Evolutionary conservation across 2,888 invertebrate species (phyloP), one percentile per base, ranked within the genome.

Genomic region (Oscheius sp.): DNA sequence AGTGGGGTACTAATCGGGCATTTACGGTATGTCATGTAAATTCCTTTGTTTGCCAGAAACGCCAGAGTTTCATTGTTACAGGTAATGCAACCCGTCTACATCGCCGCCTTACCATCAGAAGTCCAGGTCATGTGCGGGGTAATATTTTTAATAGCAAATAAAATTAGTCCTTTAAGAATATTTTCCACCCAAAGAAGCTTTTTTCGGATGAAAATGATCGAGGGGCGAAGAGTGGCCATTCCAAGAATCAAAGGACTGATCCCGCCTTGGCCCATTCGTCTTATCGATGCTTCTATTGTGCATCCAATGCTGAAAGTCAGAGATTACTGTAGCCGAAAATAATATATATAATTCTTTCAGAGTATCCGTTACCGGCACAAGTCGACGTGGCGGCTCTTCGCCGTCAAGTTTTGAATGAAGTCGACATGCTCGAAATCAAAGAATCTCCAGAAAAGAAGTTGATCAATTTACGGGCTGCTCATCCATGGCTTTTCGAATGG

Each of bases 371-470:
- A n/a, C 74, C 74, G 13, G 3, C 52, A 2, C 46, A 69, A 23
- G 52, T 66, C 23, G 74, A 74, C 52, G 79, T 78, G 23, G 78
- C 74, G 27, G 21, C 29, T n/a, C 68, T 81, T 3, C 55, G 81
- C 52, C 56, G 71, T 63, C 76, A 82, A 56, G 83, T 83, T 18
- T 63, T 83, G 21, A 49, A 76, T 21, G 77, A 78, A 16, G 81
- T 83, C 0, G 83, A 83, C 61, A 76, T 82, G 75, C 74, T 83
- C 2, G 83, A 83, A 64, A 77, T 83, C 43, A 82, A 82, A 53
- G 80, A 80, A 43, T 63, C 71, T 7, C 83, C 83, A n/a, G 82
- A 78, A 55, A 83, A 79, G 69, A 73, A 80, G 69, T 61, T 83
- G 13, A 72, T 83, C 9, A 76, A 80, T 27, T 75, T 83, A 3